A percentile compares a stretch with the other conserved stretches of the same genome.
Evolutionary conservation across 2,797 vertebrate species (phyloP).

Genomic region (Allobates femoralis): DNA sequence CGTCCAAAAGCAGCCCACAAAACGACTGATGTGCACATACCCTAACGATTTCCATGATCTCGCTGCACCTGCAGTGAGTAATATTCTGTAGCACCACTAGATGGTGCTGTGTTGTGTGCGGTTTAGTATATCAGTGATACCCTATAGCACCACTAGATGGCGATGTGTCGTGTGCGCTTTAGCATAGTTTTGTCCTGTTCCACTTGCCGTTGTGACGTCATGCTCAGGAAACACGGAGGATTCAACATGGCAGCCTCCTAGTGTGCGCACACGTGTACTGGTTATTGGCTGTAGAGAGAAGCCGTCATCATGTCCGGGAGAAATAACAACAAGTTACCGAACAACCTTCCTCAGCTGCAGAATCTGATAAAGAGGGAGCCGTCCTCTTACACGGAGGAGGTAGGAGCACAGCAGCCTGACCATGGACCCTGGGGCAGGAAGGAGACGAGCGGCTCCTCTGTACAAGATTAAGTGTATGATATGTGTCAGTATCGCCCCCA

Average conservation of each 20-base stretch:
- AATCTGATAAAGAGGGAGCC: constrained; percentile 95
- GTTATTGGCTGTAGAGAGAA: background rate
- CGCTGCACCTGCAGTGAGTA: no score
- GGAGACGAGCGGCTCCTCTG: no score
- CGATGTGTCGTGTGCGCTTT: background rate
- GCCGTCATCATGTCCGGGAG: constrained; percentile 81
- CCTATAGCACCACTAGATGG: no score
- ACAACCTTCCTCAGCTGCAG: constrained; percentile 92
- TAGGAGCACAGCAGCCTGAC: constrained; percentile 67
- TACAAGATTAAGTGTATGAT: no score
- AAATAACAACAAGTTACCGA: constrained; percentile 93
- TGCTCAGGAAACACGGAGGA: no score
- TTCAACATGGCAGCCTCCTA: constrained; percentile 42
- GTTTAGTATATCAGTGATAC: background rate
- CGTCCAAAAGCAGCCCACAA: no score
- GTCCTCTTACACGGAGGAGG: constrained; percentile 89
- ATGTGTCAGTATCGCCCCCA: no score
- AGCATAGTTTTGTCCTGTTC: constrained; percentile 37
- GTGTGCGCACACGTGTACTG: background rate
- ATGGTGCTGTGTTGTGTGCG: no score
- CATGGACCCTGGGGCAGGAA: no score
- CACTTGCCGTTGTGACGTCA: constrained; percentile 47
- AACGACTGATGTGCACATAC: no score
- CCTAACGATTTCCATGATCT: no score
- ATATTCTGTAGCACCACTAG: no score